A percentile compares a stretch with the other conserved stretches of the same genome.
Conservation (phyloP, 2,888 invertebrate species). For the Gastracanthus pulcherrimus region DNA sequence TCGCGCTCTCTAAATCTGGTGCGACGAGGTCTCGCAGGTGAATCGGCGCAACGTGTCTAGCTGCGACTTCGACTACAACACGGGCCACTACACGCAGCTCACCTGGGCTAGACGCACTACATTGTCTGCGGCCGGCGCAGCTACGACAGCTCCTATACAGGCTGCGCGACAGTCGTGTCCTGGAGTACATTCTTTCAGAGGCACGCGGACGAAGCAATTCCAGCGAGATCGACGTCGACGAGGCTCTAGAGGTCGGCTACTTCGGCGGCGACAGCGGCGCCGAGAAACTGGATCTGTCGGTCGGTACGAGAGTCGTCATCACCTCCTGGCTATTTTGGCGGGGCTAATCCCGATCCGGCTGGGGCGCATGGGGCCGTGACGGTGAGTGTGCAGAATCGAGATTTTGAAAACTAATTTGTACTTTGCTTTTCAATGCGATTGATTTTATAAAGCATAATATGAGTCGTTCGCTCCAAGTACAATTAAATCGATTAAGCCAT, state of each 20-base stretch:
- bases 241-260: not conserved
- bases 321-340: not conserved
- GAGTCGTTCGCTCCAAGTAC: too few species aligned
- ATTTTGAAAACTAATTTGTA: too few species aligned
- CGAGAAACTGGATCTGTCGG: not conserved
- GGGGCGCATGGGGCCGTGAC: not conserved
- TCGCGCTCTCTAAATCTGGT: conserved; percentile 71
- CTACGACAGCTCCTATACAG: not conserved
- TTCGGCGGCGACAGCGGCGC: not conserved
- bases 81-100: not conserved
- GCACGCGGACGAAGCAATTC: not conserved
- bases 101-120: not conserved
- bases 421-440: too few species aligned
- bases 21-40: conserved; percentile 66
- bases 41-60: not conserved
- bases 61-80: not conserved
- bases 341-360: not conserved
- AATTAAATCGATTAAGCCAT: too few species aligned
- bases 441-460: too few species aligned
- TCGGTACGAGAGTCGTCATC: not conserved
- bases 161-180: not conserved
- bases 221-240: too few species aligned
- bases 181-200: not conserved
- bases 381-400: too few species aligned
- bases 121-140: not conserved